These are phyloP conservation scores for Theonella swinhoei DNA, from an alignment of 37 sponge, comb jelly and placozoan species.

Conservation along the genomic window DNA sequence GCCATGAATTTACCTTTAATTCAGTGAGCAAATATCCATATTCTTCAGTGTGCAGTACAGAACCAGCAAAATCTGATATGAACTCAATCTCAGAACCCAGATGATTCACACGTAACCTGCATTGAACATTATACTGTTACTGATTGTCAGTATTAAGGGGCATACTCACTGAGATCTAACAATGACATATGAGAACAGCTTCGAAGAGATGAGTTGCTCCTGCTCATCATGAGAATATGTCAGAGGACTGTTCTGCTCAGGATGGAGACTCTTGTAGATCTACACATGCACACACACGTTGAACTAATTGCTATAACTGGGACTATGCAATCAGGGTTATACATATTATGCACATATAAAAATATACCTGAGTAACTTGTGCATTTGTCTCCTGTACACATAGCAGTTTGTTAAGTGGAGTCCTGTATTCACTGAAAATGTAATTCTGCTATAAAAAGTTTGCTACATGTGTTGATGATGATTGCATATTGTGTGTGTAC, in stretches of 20 bases:
- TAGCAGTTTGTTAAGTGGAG: conserved; percentile 39
- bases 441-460: neutral
- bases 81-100: conserved; percentile 43
- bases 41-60: conserved; percentile 11
- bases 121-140: neutral
- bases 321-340: too few relatives aligned
- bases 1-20: conserved; percentile 11
- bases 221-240: neutral
- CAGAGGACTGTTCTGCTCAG: neutral
- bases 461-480: too few relatives aligned
- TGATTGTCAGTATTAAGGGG: neutral
- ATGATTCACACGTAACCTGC: neutral
- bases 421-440: conserved; percentile 10
- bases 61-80: conserved; percentile 52
- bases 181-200: conserved; percentile 29
- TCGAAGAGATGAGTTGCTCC: neutral
- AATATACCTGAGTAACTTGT: conserved; percentile 16
- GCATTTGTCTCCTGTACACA: conserved; percentile 33
- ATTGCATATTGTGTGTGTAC: too few relatives aligned
- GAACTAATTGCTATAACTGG: neutral
- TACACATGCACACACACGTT: neutral
- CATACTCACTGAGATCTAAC: conserved; percentile 29
- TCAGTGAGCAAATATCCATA: conserved; percentile 23
- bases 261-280: neutral
- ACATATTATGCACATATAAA: too few relatives aligned